Conservation (phyloP, 2,888 invertebrate species). For the Kryphioiulus occultus region DNA sequence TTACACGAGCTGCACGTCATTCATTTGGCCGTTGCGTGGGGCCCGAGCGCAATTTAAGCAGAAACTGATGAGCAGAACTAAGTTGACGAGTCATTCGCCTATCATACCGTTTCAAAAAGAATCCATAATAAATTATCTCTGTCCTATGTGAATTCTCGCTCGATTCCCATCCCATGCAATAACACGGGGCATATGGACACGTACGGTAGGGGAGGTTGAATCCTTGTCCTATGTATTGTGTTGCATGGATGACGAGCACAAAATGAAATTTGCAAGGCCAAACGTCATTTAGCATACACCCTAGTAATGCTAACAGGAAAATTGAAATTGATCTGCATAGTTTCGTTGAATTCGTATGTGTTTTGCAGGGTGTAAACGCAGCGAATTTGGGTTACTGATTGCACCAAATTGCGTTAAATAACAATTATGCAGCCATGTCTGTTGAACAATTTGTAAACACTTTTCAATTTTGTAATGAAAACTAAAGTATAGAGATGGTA, state of each 20-base stretch:
- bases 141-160: neutral
- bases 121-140: constrained; percentile 38
- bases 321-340: too few species aligned
- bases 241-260: neutral
- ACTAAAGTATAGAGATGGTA: too few species aligned
- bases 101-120: constrained; percentile 31
- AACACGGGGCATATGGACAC: too few species aligned
- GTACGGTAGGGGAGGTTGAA: neutral
- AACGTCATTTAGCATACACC: neutral
- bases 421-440: too few species aligned
- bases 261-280: neutral
- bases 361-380: too few species aligned
- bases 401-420: too few species aligned
- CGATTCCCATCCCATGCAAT: constrained; percentile 15
- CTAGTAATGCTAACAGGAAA: too few species aligned
- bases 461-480: too few species aligned
- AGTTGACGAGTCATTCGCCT: constrained; percentile 37
- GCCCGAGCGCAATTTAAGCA: neutral
- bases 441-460: too few species aligned
- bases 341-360: too few species aligned
- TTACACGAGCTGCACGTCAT: neutral
- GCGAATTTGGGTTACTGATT: too few species aligned
- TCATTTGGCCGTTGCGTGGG: neutral
- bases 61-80: neutral
- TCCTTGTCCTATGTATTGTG: neutral